phyloP scores from a whole-genome alignment of 1,140 invertebrate species.

The Penaeus indicus region DNA sequence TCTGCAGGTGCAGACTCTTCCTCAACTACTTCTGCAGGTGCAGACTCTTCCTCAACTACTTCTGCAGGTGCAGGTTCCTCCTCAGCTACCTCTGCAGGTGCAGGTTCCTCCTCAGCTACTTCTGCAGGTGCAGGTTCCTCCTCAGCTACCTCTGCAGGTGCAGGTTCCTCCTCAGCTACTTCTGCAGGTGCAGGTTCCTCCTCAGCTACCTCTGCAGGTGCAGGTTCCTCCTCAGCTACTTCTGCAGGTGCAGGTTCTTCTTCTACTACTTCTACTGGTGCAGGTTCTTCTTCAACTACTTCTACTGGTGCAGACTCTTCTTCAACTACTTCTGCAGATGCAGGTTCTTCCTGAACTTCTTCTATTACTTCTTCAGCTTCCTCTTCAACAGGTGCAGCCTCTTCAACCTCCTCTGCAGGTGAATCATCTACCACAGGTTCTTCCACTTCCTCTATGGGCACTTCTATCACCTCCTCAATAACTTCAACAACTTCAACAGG shows the following conservation, averaged over 20 bases:
- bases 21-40: neutral
- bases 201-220: neutral
- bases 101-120: neutral
- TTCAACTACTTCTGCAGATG: neutral
- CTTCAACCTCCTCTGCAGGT: conserved; percentile 2
- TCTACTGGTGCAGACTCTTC: conserved; percentile 6
- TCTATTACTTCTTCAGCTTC: neutral
- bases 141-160: neutral
- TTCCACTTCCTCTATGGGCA: conserved; percentile 17
- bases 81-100: neutral
- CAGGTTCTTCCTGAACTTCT: too few relatives aligned
- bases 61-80: neutral
- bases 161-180: neutral
- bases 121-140: neutral
- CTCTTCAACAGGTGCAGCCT: neutral
- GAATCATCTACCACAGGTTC: conserved; percentile 7
- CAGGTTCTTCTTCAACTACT: neutral
- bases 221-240: neutral
- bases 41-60: neutral
- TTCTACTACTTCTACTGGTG: too few relatives aligned
- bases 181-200: neutral
- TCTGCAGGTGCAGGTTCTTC: neutral
- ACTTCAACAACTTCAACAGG: neutral
- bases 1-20: neutral
- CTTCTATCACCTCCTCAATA: neutral